These are phyloP conservation scores for Micronycteris hirsuta DNA, from an alignment of 2,113 vertebrate genomes.

Conservation along the genomic window DNA sequence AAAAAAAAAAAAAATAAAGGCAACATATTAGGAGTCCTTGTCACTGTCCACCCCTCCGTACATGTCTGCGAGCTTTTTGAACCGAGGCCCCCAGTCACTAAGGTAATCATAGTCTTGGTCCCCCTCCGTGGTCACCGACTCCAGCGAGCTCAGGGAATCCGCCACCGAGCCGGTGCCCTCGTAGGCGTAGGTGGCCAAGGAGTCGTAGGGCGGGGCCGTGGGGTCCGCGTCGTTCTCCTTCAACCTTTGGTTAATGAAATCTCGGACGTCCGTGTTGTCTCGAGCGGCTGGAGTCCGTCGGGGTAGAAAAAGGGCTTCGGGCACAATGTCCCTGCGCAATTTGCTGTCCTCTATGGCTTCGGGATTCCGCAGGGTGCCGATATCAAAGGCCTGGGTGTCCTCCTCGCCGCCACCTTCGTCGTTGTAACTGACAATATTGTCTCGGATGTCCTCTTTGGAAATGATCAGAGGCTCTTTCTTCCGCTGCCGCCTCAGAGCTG, in stretches of 20 bases:
- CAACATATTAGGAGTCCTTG: conserved; percentile 88
- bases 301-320: conserved; percentile 89
- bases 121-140: conserved; percentile 91
- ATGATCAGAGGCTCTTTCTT: conserved; percentile 98
- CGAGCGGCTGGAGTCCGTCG: conserved; percentile 82
- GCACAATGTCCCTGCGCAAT: conserved; percentile 92
- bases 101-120: conserved; percentile 97
- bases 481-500: conserved; percentile 90
- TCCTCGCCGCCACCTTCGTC: conserved; percentile 97
- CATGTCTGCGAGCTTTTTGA: conserved; percentile 97
- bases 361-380: conserved; percentile 93
- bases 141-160: conserved; percentile 94
- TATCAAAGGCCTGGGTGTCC: conserved; percentile 98
- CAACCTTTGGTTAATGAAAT: conserved; percentile 96
- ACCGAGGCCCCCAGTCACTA: conserved; percentile 95
- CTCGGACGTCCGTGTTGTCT: conserved; percentile 92
- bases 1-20: too few relatives aligned
- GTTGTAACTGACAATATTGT: conserved; percentile 98
- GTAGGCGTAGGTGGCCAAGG: conserved; percentile 95
- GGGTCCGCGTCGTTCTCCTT: conserved; percentile 95
- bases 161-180: conserved; percentile 94
- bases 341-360: conserved; percentile 95
- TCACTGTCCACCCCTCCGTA: conserved; percentile 93
- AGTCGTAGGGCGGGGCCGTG: conserved; percentile 95
- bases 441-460: conserved; percentile 97